phyloP scores from a whole-genome alignment of 2,797 vertebrate species.

The Orestias chungarensis region DNA sequence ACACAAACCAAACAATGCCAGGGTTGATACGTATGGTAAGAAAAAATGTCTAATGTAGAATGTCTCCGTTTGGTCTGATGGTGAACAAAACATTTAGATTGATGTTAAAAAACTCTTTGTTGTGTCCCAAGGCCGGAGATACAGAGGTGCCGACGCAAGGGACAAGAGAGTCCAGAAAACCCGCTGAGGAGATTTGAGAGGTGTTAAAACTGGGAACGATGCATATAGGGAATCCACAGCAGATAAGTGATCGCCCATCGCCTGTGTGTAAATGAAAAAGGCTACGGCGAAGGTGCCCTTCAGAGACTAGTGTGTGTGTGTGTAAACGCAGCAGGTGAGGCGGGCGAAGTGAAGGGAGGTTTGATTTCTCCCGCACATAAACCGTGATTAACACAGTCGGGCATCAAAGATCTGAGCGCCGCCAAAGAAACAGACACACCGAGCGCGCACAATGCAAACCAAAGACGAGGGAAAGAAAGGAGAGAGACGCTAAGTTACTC shows the following conservation, averaged over 20 bases:
- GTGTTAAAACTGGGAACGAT: constrained; percentile 33
- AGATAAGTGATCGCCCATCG: constrained; percentile 53
- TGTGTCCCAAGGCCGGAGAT: background rate
- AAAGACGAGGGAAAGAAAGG: constrained; percentile 22
- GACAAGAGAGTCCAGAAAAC: constrained; percentile 5
- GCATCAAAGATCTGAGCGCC: constrained; percentile 63
- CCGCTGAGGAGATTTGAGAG: constrained; percentile 9
- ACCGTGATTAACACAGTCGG: constrained; percentile 79
- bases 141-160: constrained; percentile 13
- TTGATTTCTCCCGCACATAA: constrained; percentile 76
- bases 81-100: background rate
- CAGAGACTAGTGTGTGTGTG: constrained; percentile 47
- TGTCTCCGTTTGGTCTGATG: background rate
- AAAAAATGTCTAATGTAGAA: background rate
- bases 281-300: constrained; percentile 73
- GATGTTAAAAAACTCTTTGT: background rate
- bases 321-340: constrained; percentile 54
- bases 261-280: constrained; percentile 58
- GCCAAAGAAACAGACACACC: constrained; percentile 36
- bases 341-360: constrained; percentile 59
- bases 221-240: constrained; percentile 27
- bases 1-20: background rate
- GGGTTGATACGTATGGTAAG: background rate
- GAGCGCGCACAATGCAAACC: background rate
- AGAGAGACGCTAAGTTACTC: constrained; percentile 34